Percentiles rank a stretch among this genome's conserved stretches.
Conservation (phyloP, 2,113 vertebrate species). For the Catharus fuscescens region DNA sequence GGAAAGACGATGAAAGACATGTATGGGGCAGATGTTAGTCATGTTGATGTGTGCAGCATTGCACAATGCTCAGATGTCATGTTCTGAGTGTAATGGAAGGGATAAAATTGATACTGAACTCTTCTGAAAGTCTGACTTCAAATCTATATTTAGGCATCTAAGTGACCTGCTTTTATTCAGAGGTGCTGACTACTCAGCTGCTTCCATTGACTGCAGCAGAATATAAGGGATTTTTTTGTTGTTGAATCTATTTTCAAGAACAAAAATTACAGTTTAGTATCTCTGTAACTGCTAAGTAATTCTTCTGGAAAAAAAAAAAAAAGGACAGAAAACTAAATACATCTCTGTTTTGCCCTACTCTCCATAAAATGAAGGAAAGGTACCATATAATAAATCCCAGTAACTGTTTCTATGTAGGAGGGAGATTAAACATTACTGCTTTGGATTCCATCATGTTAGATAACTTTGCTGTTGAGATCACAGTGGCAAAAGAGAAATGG, state of each 20-base stretch:
- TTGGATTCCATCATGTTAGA: not conserved
- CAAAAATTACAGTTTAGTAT: not conserved
- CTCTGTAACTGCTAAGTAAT: not conserved
- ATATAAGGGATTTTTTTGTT: not conserved
- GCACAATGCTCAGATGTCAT: not conserved
- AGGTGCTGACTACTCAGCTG: conserved; percentile 31
- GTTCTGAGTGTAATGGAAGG: not conserved
- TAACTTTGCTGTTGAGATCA: not conserved
- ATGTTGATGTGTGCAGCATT: not conserved
- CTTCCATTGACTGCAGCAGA: conserved; percentile 20
- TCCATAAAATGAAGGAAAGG: not conserved
- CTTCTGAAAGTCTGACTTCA: conserved; percentile 23
- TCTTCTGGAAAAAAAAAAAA: not conserved
- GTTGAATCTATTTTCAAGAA: not conserved
- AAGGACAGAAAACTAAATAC: not conserved
- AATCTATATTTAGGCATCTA: conserved; percentile 47
- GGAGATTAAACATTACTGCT: not conserved
- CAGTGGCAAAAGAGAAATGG: not conserved
- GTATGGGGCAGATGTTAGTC: not conserved
- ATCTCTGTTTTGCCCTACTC: not conserved
- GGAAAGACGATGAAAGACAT: not conserved
- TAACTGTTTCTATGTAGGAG: not conserved
- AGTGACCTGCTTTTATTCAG: conserved; percentile 44
- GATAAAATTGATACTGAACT: not conserved
- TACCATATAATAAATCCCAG: not conserved